These are phyloP conservation scores for Pharmacophagus antenor DNA, from an alignment of 2,888 invertebrate genomes.

Conservation along the genomic window DNA sequence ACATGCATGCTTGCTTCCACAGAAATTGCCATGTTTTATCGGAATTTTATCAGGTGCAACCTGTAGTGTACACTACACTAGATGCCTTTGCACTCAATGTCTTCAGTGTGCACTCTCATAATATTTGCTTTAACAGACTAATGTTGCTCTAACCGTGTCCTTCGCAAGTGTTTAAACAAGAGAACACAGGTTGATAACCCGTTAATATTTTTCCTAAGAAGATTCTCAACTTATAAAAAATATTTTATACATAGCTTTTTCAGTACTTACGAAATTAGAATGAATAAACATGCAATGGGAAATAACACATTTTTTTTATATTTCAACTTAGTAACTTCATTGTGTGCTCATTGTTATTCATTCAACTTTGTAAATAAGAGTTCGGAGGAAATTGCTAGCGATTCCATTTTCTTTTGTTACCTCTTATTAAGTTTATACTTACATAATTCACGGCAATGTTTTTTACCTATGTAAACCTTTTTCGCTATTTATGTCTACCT, in stretches of 20 bases:
- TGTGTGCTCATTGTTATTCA: too few relatives aligned
- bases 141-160: slow-evolving; percentile 33
- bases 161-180: slow-evolving; percentile 32
- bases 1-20: slow-evolving; percentile 62
- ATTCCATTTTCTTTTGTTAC: background rate
- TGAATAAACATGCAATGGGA: too few relatives aligned
- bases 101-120: slow-evolving; percentile 41
- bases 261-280: background rate
- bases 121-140: slow-evolving; percentile 16
- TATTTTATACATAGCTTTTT: slow-evolving; percentile 39
- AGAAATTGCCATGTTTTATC: slow-evolving; percentile 62
- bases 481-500: background rate
- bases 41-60: slow-evolving; percentile 44
- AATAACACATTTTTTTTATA: too few relatives aligned
- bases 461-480: background rate
- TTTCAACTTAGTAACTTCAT: too few relatives aligned
- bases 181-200: slow-evolving; percentile 64
- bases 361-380: too few relatives aligned
- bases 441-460: background rate
- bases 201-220: slow-evolving; percentile 64
- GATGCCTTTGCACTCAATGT: slow-evolving; percentile 33
- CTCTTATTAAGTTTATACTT: background rate
- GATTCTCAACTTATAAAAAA: background rate
- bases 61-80: slow-evolving; percentile 40
- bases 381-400: too few relatives aligned